Conservation (phyloP, 2,113 vertebrate species). For the Platichthys flesus region DNA sequence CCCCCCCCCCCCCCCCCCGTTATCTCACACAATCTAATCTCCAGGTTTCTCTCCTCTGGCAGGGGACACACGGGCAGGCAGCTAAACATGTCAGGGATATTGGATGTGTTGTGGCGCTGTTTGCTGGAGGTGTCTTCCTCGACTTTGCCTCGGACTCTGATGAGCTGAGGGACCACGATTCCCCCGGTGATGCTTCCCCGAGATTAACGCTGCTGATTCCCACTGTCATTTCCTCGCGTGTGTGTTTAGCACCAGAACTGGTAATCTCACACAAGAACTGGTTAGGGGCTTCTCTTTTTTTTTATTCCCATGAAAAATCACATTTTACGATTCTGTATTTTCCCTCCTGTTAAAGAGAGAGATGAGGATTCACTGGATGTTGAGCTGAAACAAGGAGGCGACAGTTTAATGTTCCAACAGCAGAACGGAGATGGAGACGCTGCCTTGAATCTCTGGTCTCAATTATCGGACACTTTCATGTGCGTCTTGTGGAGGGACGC, state of each 20-base stretch:
- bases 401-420: constrained; percentile 20
- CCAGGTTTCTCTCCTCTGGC: constrained; percentile 54
- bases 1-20: background rate
- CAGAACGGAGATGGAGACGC: constrained; percentile 34
- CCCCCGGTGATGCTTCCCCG: constrained; percentile 64
- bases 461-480: constrained; percentile 54
- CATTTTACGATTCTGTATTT: constrained; percentile 10
- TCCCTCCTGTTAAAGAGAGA: constrained; percentile 11
- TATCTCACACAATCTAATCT: constrained; percentile 75
- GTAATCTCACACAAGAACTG: constrained; percentile 33
- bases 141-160: constrained; percentile 72
- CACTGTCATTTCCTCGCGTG: constrained; percentile 36
- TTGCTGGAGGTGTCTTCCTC: constrained; percentile 68
- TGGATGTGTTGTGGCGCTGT: constrained; percentile 69
- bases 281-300: background rate
- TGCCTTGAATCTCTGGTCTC: constrained; percentile 52
- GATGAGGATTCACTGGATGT: constrained; percentile 26
- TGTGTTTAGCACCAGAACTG: constrained; percentile 43
- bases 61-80: constrained; percentile 53
- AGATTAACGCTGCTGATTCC: constrained; percentile 70
- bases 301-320: background rate
- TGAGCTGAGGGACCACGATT: constrained; percentile 70
- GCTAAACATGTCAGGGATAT: constrained; percentile 64
- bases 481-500: constrained; percentile 18
- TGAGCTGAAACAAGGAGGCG: constrained; percentile 35